Conservation (phyloP, 1,140 invertebrate species). For the Apis cerana region DNA sequence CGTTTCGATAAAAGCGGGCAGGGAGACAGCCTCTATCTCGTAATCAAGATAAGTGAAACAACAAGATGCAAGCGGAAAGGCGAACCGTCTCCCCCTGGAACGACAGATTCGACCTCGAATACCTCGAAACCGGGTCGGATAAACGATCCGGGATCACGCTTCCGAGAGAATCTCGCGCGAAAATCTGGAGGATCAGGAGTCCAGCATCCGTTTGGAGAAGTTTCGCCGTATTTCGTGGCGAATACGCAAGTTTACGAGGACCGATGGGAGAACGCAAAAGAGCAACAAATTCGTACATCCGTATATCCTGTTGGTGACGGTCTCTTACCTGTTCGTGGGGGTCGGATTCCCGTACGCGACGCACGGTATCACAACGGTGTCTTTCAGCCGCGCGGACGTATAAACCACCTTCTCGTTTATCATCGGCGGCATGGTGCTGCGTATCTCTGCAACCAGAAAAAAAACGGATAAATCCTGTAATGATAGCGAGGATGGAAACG, state of each 20-base stretch:
- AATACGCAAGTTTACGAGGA: background rate
- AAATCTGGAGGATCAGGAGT: background rate
- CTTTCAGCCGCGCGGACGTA: slow-evolving; percentile 81
- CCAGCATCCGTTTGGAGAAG: background rate
- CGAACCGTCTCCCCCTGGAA: background rate
- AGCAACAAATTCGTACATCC: background rate
- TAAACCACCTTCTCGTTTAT: slow-evolving; percentile 81
- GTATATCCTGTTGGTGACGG: background rate
- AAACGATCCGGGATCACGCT: background rate
- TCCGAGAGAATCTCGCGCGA: background rate
- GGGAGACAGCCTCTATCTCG: too few species aligned
- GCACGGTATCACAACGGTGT: slow-evolving; percentile 85
- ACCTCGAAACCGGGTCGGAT: background rate
- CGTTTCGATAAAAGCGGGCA: background rate
- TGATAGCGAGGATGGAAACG: background rate
- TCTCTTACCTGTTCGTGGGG: slow-evolving; percentile 82
- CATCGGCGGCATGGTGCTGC: slow-evolving; percentile 81
- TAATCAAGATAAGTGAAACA: slow-evolving; percentile 11
- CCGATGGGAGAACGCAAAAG: background rate
- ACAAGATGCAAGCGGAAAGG: background rate
- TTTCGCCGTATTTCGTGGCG: background rate
- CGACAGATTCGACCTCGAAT: background rate
- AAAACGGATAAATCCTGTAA: slow-evolving; percentile 27
- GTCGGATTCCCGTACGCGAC: slow-evolving; percentile 85
- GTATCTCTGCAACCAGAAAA: slow-evolving; percentile 76